These are phyloP conservation scores for Crotalus horridus DNA, from an alignment of 2,113 vertebrate species.

Conservation along the genomic window DNA sequence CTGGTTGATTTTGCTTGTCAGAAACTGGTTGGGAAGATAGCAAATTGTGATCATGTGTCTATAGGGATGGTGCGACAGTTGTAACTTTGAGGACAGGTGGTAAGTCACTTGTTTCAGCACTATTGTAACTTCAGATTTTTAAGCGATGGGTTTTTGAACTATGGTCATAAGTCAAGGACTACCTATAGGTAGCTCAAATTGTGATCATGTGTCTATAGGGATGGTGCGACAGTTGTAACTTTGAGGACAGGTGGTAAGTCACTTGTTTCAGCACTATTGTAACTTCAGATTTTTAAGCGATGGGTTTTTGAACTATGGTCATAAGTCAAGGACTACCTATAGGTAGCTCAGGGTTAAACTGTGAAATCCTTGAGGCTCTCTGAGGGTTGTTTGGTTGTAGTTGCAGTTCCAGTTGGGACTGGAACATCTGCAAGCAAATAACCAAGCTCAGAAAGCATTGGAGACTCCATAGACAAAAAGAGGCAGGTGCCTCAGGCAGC, in stretches of 20 bases:
- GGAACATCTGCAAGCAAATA: not conserved
- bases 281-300: not conserved
- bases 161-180: not conserved
- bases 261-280: not conserved
- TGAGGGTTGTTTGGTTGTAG: not conserved
- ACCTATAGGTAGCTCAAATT: not conserved
- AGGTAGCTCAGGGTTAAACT: not conserved
- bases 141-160: not conserved
- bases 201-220: not conserved
- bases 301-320: not conserved
- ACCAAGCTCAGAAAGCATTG: not conserved
- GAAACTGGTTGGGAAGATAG: not conserved
- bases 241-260: not conserved
- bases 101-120: not conserved
- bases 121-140: not conserved
- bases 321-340: not conserved
- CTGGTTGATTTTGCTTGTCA: not conserved
- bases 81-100: not conserved
- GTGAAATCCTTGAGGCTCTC: not conserved
- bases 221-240: not conserved
- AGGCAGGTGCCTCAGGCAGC: not conserved
- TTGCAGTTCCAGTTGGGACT: not conserved
- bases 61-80: not conserved
- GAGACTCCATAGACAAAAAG: not conserved
- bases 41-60: not conserved